Conservation (phyloP, 2,888 invertebrate genomes). For the Sepiola atlantica region DNA sequence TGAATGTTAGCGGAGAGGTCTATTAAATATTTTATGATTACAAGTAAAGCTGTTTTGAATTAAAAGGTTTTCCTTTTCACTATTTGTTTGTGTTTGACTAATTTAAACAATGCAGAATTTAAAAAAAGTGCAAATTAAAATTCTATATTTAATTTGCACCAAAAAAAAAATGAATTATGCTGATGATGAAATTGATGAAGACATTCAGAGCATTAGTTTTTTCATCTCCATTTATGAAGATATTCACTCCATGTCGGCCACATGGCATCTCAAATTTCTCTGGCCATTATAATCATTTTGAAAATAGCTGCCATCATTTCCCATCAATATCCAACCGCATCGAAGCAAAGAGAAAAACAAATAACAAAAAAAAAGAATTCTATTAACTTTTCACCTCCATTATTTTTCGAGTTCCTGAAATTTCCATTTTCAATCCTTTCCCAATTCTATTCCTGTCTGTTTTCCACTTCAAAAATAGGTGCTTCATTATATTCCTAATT, state of each 20-base stretch:
- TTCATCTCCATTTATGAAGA: background rate
- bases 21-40: too few species aligned
- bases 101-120: too few species aligned
- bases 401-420: conserved; percentile 13
- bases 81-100: too few species aligned
- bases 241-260: background rate
- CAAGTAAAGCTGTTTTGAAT: too few species aligned
- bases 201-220: background rate
- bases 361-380: background rate
- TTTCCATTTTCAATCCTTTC: conserved; percentile 21
- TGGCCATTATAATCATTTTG: conserved; percentile 6
- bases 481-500: conserved; percentile 21
- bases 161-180: background rate
- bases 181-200: background rate
- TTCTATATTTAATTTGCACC: background rate
- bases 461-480: background rate
- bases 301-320: background rate
- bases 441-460: conserved; percentile 20
- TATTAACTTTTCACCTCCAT: conserved; percentile 32
- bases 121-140: too few species aligned
- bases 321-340: background rate
- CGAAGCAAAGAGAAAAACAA: background rate
- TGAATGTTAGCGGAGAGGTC: too few species aligned
- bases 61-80: too few species aligned
- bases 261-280: background rate